These are phyloP conservation scores for Phoebastria nigripes DNA, from an alignment of 2,797 vertebrate genomes.

Conservation along the genomic window DNA sequence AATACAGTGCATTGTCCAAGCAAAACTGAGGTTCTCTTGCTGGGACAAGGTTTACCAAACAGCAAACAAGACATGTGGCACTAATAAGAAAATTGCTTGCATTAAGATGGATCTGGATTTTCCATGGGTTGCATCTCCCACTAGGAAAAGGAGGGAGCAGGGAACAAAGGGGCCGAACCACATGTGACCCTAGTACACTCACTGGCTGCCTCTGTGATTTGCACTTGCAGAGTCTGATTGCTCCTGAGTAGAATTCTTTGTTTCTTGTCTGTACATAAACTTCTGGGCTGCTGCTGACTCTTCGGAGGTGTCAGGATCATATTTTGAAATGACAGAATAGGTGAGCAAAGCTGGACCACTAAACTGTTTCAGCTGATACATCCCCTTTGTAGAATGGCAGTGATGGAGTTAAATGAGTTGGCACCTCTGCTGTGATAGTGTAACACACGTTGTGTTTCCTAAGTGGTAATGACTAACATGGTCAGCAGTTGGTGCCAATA, in stretches of 20 bases:
- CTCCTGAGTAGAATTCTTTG: neutral
- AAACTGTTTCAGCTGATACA: neutral
- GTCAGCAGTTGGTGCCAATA: constrained; percentile 39
- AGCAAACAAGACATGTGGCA: neutral
- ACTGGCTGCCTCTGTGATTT: neutral
- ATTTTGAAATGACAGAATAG: neutral
- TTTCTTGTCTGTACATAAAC: neutral
- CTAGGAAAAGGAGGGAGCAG: neutral
- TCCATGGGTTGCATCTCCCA: neutral
- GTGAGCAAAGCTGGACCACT: neutral
- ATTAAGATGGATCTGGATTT: neutral
- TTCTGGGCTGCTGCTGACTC: neutral
- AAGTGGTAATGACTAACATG: constrained; percentile 28
- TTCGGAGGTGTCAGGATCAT: neutral
- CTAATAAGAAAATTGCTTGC: neutral
- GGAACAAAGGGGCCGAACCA: neutral
- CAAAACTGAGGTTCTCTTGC: neutral
- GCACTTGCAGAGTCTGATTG: neutral
- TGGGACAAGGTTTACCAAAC: neutral
- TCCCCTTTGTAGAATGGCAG: neutral
- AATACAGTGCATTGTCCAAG: neutral
- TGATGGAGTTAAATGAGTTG: neutral
- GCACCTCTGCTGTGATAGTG: neutral
- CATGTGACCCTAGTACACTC: neutral
- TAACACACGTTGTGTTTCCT: neutral